phyloP scores from a whole-genome alignment of 2,888 invertebrate species.

The Dryobotodes eremita region DNA sequence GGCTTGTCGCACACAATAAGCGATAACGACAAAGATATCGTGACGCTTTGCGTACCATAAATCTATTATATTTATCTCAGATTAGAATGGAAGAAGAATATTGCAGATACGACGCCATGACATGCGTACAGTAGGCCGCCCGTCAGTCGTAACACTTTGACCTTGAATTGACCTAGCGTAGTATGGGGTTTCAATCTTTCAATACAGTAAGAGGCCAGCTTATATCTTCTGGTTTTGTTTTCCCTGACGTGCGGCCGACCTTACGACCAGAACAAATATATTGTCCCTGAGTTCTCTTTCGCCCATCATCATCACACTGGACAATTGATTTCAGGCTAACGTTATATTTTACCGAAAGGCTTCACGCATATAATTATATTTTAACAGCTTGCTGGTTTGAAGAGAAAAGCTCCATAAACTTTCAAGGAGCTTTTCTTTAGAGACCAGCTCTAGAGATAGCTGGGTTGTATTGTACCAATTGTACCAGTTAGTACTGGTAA shows the following conservation, averaged over 20 bases:
- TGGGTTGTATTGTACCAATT: no score
- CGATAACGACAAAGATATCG: conserved; percentile 15
- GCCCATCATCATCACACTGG: background rate
- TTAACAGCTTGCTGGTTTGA: no score
- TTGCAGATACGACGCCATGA: background rate
- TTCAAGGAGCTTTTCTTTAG: no score
- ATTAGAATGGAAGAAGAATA: background rate
- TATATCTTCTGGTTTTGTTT: no score
- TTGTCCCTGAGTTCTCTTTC: background rate
- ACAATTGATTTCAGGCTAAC: background rate
- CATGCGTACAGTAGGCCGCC: background rate
- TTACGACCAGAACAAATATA: background rate
- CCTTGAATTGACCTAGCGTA: background rate
- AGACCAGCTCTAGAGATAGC: no score
- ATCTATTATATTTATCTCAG: background rate
- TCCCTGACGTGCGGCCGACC: no score
- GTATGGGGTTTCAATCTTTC: no score
- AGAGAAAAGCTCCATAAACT: no score
- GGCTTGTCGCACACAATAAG: conserved; percentile 14
- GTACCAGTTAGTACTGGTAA: no score
- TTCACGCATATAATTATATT: no score
- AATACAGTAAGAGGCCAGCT: no score
- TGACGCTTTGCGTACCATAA: background rate
- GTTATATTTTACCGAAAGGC: no score
- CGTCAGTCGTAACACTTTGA: background rate